Conservation (phyloP, 2,797 vertebrate genomes). For the Taeniopygia guttata region DNA sequence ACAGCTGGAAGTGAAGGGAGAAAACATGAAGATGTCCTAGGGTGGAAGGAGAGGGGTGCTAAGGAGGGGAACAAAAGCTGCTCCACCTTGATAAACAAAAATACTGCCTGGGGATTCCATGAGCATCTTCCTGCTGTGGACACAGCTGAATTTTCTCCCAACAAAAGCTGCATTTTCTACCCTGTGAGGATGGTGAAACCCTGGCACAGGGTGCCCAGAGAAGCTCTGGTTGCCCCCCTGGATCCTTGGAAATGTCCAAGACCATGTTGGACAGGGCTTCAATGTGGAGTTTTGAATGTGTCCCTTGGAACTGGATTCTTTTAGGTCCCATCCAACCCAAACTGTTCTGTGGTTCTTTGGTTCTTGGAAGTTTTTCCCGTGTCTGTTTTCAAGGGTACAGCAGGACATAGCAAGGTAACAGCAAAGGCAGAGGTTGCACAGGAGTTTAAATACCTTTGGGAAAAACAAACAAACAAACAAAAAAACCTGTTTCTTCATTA, state of each 20-base stretch:
- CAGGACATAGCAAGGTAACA: not conserved
- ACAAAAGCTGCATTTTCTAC: not conserved
- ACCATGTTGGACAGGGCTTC: accelerated
- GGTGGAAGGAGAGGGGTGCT: not conserved
- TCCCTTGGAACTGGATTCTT: not conserved
- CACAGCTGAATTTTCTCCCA: not conserved
- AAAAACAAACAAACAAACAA: accelerated
- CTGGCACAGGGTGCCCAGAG: not conserved
- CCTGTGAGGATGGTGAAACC: accelerated
- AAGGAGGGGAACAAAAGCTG: not conserved
- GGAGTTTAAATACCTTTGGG: not conserved
- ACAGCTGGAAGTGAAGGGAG: not conserved
- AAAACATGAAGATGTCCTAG: not conserved
- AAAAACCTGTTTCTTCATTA: not conserved
- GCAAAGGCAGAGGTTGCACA: not conserved
- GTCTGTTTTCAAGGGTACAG: not conserved
- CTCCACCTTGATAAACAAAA: not conserved
- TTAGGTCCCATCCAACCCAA: not conserved
- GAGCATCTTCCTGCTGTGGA: not conserved
- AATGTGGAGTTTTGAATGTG: not conserved
- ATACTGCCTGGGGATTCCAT: accelerated
- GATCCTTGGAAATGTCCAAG: not conserved
- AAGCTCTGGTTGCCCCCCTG: not conserved
- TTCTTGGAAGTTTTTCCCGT: not conserved
- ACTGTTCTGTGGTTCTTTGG: not conserved